These are phyloP conservation scores for Lamellibrachia luymesi DNA, from an alignment of 1,140 invertebrate genomes.

Conservation along the genomic window DNA sequence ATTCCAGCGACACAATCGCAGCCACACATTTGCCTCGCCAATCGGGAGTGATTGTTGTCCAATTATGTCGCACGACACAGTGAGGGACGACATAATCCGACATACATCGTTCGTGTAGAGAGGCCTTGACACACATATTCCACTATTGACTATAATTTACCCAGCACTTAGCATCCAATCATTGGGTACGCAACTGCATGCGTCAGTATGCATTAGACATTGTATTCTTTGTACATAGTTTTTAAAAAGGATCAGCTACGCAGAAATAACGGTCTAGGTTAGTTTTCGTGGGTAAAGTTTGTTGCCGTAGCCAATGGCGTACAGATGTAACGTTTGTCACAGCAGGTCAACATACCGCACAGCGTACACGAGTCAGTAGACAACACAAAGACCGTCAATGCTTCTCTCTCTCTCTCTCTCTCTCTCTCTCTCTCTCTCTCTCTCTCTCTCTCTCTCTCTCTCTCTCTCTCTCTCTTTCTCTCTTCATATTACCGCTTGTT, in stretches of 20 bases:
- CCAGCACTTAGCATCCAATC: background rate
- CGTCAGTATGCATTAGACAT: background rate
- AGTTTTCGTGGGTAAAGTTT: background rate
- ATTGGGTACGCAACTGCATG: background rate
- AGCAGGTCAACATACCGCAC: background rate
- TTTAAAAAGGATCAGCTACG: background rate
- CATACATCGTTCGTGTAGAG: no score
- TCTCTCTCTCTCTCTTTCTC: no score
- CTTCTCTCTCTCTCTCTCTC: no score
- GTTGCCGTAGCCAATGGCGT: background rate
- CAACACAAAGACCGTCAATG: background rate
- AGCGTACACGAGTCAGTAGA: background rate
- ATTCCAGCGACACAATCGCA: no score
- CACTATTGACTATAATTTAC: background rate
- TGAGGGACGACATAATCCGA: no score
- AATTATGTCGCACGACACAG: no score
- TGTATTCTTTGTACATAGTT: background rate
- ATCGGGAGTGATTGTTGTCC: no score
- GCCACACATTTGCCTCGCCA: no score
- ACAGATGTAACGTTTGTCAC: background rate
- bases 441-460: no score
- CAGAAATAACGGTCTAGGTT: background rate
- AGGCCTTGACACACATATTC: background rate
- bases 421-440: no score
- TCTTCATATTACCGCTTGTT: no score